Base-by-base conservation (phyloP, 1,140 invertebrate species). In the Arctopsyche grandis region DNA sequence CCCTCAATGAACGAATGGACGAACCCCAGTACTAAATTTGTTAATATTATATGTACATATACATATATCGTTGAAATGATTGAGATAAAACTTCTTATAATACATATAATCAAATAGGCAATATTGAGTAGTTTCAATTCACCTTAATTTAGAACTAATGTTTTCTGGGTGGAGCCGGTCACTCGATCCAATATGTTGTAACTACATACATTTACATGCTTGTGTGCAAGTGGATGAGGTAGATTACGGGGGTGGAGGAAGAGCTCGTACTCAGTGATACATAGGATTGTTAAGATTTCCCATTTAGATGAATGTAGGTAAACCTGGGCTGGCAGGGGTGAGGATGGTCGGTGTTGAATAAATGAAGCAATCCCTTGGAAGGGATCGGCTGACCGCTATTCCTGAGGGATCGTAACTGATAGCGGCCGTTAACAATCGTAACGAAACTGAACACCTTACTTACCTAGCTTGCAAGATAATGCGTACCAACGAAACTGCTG, bases 391-490 rank as follows among this genome's bases (percentile, higher is more conserved):
- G 52, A 58, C 74, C 74, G 58, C 48, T 22, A 58, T 22, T 66
- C 74, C 74, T 76, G 5, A 22, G 74, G 74, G 58, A 52, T 66
- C 56, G 74, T 76, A 76, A 76, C 74, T 76, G 74, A 76, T 76
- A 76, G 74, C 74, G 58, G 74, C 74, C 74, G 74, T 76, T 76
- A 76, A 63, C 74, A 76, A 63, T 76, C 52, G 74, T 76, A 76
- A 76, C 74, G 43, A 63, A 76, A 76, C 74, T 76, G 63, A 76
- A 76, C 74, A 63, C 58, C 74, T 76, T 16, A 44, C 71, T n/a
- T n/a, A n/a, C n/a, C n/a, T n/a, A n/a, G n/a, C 21, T 66, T 26
- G 48, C 16, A 21, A 38, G 24, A 70, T 26, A 70, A 70, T 70
- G n/a, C n/a, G 29, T 38, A 21, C 16, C 21, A 22, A 66, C 63